Conservation (phyloP, 2,888 invertebrate species). For the Megaustenia siamemsis region DNA sequence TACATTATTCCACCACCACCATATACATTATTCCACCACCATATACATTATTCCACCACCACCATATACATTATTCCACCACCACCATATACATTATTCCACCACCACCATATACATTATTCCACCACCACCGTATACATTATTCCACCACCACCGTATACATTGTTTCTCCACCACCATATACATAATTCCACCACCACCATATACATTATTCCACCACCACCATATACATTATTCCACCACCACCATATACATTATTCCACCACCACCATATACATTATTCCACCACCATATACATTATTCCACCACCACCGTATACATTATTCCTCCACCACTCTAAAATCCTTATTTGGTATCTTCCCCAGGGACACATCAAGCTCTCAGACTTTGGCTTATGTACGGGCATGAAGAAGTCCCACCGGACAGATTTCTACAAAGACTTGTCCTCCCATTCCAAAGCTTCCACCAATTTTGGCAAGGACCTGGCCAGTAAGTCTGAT, state of each 20-base stretch:
- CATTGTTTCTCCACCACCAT: not conserved
- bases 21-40: not conserved
- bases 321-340: no score
- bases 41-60: not conserved
- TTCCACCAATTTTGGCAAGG: slow-evolving; percentile 95
- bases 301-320: not conserved
- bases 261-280: not conserved
- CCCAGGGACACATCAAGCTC: slow-evolving; percentile 94
- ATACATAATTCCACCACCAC: no score
- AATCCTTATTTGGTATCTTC: slow-evolving; percentile 44
- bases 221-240: not conserved
- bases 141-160: not conserved
- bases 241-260: not conserved
- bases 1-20: not conserved
- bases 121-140: not conserved
- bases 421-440: slow-evolving; percentile 99
- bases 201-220: not conserved
- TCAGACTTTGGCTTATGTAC: slow-evolving; percentile 99
- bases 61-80: not conserved
- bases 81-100: not conserved
- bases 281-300: not conserved
- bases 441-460: slow-evolving; percentile 87
- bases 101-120: not conserved
- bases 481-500: slow-evolving; percentile 50
- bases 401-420: slow-evolving; percentile 98